phyloP scores from a whole-genome alignment of 2,797 vertebrate genomes.

The Todus mexicanus region DNA sequence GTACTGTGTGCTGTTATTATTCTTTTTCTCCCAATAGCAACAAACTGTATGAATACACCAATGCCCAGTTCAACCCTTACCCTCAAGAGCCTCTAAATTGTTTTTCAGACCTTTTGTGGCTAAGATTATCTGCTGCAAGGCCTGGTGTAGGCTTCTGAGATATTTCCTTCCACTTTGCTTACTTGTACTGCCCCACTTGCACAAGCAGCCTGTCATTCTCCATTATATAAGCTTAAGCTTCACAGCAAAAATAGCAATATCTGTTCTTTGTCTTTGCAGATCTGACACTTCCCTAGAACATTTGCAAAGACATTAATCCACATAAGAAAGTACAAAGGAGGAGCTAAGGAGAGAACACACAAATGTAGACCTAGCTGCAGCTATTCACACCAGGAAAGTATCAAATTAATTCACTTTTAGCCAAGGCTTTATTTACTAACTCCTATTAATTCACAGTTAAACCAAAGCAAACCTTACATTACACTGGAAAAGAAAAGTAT shows the following conservation, averaged over 20 bases:
- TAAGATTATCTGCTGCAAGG: neutral
- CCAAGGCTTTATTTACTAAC: neutral
- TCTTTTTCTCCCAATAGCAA: neutral
- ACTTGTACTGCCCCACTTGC: neutral
- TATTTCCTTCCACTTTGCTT: conserved; percentile 2
- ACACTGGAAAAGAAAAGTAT: neutral
- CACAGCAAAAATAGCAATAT: neutral
- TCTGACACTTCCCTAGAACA: neutral
- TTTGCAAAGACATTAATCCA: neutral
- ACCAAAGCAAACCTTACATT: neutral
- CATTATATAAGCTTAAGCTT: neutral
- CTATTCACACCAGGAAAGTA: neutral
- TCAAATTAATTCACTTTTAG: neutral
- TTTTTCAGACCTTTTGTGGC: conserved; percentile 2
- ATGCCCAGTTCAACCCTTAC: neutral
- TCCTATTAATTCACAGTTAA: neutral
- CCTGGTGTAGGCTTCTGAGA: neutral
- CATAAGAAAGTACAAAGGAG: neutral
- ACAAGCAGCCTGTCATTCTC: neutral
- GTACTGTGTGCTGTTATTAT: neutral
- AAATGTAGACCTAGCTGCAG: neutral
- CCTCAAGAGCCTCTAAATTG: neutral
- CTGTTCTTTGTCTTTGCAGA: conserved; percentile 24
- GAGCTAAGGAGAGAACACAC: neutral
- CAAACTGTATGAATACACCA: neutral